phyloP scores from a whole-genome alignment of 2,113 vertebrate species.

The Hypanus sabinus region DNA sequence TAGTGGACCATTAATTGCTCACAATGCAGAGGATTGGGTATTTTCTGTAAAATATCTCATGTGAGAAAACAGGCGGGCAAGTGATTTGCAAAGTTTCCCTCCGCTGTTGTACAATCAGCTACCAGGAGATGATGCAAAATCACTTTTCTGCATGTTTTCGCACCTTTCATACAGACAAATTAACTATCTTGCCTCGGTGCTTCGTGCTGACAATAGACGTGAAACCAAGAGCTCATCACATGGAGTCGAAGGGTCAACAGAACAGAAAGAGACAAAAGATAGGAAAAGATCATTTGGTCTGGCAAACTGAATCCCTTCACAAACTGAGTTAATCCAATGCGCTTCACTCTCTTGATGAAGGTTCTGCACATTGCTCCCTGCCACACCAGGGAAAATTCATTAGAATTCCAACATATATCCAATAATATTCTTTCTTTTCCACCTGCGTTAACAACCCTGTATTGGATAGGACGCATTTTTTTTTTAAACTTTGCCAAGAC shows the following conservation, averaged over 20 bases:
- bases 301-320: neutral
- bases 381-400: neutral
- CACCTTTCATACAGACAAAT: neutral
- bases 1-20: no score
- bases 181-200: neutral
- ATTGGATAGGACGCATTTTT: neutral
- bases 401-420: neutral
- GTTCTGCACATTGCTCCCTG: neutral
- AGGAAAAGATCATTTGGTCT: neutral
- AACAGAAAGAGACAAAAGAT: neutral
- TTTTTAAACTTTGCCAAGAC: neutral
- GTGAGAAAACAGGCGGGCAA: neutral
- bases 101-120: neutral
- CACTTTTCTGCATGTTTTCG: neutral
- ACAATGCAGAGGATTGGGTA: no score
- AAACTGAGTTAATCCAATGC: neutral
- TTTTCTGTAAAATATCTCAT: neutral
- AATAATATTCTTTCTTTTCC: neutral
- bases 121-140: neutral
- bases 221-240: neutral
- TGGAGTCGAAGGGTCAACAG: neutral
- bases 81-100: neutral
- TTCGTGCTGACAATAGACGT: neutral
- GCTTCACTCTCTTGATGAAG: neutral
- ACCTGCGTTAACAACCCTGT: neutral